Conservation (phyloP, 2,113 vertebrate species). For the Sturnus vulgaris region DNA sequence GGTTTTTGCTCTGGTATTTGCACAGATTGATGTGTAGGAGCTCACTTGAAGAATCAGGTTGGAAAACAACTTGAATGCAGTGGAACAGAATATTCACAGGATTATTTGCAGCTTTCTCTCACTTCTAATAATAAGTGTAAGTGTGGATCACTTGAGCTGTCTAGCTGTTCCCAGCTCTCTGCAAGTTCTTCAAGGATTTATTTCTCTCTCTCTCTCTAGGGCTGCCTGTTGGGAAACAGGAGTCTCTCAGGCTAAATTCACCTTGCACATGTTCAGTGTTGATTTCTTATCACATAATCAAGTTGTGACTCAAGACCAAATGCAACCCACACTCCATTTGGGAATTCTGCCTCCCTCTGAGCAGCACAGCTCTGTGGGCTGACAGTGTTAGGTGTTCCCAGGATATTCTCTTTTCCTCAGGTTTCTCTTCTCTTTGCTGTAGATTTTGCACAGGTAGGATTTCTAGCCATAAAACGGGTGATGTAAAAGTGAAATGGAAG, state of each 20-base stretch:
- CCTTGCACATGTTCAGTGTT: neutral
- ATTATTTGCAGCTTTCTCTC: slow-evolving; percentile 39
- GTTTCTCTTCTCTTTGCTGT: neutral
- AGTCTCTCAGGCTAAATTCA: neutral
- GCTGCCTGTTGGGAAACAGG: neutral
- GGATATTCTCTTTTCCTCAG: neutral
- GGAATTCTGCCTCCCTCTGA: neutral
- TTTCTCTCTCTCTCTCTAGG: neutral
- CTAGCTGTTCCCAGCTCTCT: neutral
- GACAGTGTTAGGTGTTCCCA: neutral
- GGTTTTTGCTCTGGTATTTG: neutral
- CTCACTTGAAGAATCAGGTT: neutral
- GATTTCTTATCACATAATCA: neutral
- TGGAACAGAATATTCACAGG: slow-evolving; percentile 16
- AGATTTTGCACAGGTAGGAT: neutral
- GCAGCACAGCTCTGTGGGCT: neutral
- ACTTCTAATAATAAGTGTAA: slow-evolving; percentile 49
- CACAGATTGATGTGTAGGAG: neutral
- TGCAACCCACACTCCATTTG: neutral
- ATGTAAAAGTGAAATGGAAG: neutral
- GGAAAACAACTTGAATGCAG: neutral
- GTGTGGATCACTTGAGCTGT: slow-evolving; percentile 25
- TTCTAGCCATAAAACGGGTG: neutral
- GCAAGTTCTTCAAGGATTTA: neutral
- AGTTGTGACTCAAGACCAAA: neutral